Evolutionary conservation across 2,113 vertebrate genomes (phyloP).

Genomic region (Pongo abelii): DNA sequence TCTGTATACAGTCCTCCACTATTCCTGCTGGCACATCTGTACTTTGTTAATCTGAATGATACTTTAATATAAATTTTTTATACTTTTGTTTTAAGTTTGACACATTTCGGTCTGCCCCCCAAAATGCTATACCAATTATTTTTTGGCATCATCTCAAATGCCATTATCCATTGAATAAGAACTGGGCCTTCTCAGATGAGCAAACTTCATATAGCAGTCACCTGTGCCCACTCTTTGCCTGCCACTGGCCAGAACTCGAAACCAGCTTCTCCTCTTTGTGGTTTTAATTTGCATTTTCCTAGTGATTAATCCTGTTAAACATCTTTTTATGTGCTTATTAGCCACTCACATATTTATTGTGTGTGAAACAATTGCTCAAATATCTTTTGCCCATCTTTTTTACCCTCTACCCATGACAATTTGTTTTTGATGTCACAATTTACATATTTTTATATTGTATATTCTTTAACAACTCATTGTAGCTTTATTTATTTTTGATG

Average conservation of each 20-base stretch:
- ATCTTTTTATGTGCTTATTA: neutral
- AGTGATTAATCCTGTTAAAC: neutral
- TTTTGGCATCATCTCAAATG: slow-evolving; percentile 60
- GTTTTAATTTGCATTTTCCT: neutral
- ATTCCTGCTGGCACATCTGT: slow-evolving; percentile 83
- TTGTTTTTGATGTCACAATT: neutral
- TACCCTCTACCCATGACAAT: neutral
- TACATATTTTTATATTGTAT: neutral
- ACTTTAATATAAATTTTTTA: slow-evolving; percentile 87
- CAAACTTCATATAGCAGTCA: neutral
- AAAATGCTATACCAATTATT: slow-evolving; percentile 90
- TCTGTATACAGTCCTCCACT: slow-evolving; percentile 83
- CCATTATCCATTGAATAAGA: slow-evolving; percentile 74
- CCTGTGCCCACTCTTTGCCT: neutral
- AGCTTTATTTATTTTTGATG: neutral
- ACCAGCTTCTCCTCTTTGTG: neutral
- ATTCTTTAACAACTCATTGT: neutral
- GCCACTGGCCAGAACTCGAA: neutral
- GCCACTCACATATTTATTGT: neutral
- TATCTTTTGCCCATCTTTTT: neutral
- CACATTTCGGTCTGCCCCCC: slow-evolving; percentile 83
- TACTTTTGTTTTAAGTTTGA: slow-evolving; percentile 87
- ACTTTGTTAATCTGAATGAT: slow-evolving; percentile 91
- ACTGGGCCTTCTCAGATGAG: neutral
- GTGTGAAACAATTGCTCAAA: neutral